A percentile compares a stretch with the other conserved stretches of the same genome.
Conservation (phyloP, 1,140 invertebrate genomes). For the Dreissena rostriformis region DNA sequence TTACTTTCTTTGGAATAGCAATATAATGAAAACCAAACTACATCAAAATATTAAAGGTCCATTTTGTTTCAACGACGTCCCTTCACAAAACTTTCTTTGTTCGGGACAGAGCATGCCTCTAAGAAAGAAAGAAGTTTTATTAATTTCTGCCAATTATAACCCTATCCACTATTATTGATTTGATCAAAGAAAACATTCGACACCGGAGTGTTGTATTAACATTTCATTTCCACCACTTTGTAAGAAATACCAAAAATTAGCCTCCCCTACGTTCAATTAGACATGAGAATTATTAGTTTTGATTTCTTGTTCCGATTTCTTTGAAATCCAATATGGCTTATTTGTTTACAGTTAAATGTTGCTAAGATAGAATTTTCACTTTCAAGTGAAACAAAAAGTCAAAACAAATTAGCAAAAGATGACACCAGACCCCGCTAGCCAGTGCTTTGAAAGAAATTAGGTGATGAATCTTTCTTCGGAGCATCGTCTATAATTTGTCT, state of each 20-base stretch:
- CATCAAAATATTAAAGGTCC: no score
- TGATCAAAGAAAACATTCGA: constrained; percentile 48
- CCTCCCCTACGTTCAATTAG: background rate
- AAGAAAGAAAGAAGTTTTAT: constrained; percentile 11
- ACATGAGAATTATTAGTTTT: constrained; percentile 10
- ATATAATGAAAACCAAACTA: no score
- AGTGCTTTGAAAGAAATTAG: no score
- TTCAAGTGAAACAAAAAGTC: background rate
- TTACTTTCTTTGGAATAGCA: no score
- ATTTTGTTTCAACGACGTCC: no score
- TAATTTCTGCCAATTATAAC: constrained; percentile 33
- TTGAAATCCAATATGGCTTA: background rate
- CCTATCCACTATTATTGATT: constrained; percentile 20
- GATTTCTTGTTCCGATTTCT: background rate
- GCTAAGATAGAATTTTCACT: background rate
- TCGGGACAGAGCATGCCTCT: no score
- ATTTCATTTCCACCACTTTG: constrained; percentile 7
- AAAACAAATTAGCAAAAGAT: background rate
- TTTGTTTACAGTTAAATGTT: background rate
- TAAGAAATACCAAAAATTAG: constrained; percentile 8
- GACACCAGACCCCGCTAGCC: background rate
- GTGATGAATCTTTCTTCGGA: no score
- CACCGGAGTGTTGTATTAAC: constrained; percentile 38
- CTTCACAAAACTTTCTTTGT: no score
- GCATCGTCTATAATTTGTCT: no score